Evolutionary conservation across 1,140 invertebrate species (phyloP), one percentile per base, ranked within the genome.

Genomic region (Drosophila mauritiana): DNA sequence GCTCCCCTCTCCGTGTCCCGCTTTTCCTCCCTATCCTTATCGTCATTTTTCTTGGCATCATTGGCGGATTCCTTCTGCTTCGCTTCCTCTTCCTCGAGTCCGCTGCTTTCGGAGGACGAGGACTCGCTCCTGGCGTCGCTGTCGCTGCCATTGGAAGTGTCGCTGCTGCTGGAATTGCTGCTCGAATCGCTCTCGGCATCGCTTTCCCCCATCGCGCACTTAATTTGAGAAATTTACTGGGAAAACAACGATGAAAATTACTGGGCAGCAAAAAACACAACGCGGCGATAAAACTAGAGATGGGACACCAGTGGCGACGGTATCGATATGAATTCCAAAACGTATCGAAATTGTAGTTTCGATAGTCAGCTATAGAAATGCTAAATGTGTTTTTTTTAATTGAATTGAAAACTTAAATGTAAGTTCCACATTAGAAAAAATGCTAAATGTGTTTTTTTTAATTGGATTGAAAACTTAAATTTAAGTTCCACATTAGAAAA

Each of bases 111-210:
- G 37, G 48, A 69, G 39, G 55, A 46, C 10, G 51, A 46, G 27
- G 64, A 65, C 11, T 67, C 59, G 43, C 59, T 65, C 43, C 45
- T 69, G 73, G 25, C 73, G 31, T 57, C 58, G 13, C 62, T 78
- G 36, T 46, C 48, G 48, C 80, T 84, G 45, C 55, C 49, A 36
- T 62, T 61, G 58, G 54, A 49, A 42, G 48, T 59, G 31, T 53
- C 59, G 61, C 73, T 79, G 34, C 52, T 70, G 42, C 49, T 73
- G 27, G 81, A 80, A 73, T 73, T 85, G 17, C 57, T 55, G 79
- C 73, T 73, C 43, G 79, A 75, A 17, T 83, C 80, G 45, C 80
- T 88, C 13, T 91, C 88, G 12, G 80, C 49, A 27, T 90, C 88
- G 55, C 80, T 90, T 48, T 81, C 62, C 5, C 53, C 56, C 88